A percentile compares a stretch with the other conserved stretches of the same genome.
phyloP scores from a whole-genome alignment of 2,888 invertebrate species.

The Adelognathus sp. region DNA sequence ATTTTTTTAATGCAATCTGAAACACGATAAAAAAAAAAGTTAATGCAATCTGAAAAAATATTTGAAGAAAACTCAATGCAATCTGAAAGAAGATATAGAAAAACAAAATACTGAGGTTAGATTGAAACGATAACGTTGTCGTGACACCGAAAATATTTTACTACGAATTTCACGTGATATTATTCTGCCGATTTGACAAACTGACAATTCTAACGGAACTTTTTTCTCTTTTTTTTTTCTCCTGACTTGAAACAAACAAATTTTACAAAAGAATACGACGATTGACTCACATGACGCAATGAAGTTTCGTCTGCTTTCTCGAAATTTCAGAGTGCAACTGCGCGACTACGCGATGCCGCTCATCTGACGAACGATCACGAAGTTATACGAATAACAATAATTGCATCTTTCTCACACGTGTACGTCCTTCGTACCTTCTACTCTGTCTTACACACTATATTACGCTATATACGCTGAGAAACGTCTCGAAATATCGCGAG shows the following conservation, averaged over 20 bases:
- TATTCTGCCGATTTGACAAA: not conserved
- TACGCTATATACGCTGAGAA: too few relatives aligned
- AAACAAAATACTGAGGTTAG: not conserved
- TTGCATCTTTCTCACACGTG: too few relatives aligned
- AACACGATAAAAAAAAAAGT: not conserved
- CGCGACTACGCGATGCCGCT: conserved; percentile 3
- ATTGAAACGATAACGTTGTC: not conserved
- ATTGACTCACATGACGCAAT: conserved; percentile 74
- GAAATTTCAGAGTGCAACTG: conserved; percentile 18
- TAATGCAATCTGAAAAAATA: not conserved
- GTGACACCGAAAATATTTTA: not conserved
- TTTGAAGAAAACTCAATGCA: not conserved
- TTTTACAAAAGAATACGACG: not conserved
- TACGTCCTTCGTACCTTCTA: too few relatives aligned
- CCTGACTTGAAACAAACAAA: conserved; percentile 27
- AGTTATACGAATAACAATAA: too few relatives aligned
- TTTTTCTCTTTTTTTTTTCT: not conserved
- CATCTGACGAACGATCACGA: too few relatives aligned
- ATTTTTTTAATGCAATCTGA: not conserved
- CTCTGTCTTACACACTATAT: too few relatives aligned
- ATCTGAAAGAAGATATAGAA: not conserved
- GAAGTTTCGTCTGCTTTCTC: conserved; percentile 56
- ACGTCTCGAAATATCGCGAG: too few relatives aligned
- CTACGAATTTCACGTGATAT: not conserved
- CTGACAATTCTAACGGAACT: not conserved